These are phyloP conservation scores for Vanacampus margaritifer DNA, from an alignment of 2,113 vertebrate genomes.

Conservation along the genomic window DNA sequence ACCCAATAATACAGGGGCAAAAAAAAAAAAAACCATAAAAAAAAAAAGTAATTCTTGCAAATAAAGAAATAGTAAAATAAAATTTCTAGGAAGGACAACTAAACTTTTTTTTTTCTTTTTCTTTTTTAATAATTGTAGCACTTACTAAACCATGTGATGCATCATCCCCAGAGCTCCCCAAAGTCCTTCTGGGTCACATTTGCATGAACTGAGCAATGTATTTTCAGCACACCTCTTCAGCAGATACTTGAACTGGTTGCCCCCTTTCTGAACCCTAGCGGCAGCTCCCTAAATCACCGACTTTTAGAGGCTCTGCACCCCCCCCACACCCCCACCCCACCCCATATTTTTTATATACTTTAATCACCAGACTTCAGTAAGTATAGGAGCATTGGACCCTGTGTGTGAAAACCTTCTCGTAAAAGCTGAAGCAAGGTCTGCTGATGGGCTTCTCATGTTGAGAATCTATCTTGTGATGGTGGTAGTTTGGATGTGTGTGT, in stretches of 20 bases:
- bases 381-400: conserved; percentile 66
- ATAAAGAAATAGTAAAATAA: not conserved
- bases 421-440: conserved; percentile 57
- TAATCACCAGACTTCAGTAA: conserved; percentile 76
- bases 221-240: conserved; percentile 72
- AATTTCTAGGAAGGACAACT: no score
- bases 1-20: not conserved
- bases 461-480: conserved; percentile 60
- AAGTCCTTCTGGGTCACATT: not conserved
- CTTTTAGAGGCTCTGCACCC: conserved; percentile 69
- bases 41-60: not conserved
- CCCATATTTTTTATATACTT: conserved; percentile 76
- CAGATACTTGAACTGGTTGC: conserved; percentile 71
- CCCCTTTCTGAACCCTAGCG: conserved; percentile 59
- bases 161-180: not conserved
- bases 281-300: conserved; percentile 78
- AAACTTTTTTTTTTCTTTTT: not conserved
- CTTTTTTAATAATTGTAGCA: not conserved
- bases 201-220: not conserved
- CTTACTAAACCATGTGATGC: not conserved
- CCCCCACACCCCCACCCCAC: no score
- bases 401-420: conserved; percentile 70
- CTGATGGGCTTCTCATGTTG: conserved; percentile 70
- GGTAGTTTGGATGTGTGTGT: not conserved
- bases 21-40: not conserved